Conservation (phyloP, 2,113 vertebrate species). For the Mus musculus region DNA sequence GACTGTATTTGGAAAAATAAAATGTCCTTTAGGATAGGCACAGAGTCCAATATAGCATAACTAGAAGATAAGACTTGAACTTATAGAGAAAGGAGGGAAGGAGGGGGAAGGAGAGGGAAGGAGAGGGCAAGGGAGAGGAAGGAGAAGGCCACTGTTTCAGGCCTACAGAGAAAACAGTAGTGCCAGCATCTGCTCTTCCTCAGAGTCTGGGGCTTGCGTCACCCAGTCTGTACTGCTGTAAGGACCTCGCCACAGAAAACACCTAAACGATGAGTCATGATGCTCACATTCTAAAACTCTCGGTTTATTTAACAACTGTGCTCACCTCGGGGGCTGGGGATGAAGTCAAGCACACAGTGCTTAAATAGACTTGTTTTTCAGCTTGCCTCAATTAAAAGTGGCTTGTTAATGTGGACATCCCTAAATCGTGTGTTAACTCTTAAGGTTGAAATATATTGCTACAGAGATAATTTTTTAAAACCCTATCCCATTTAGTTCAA, state of each 20-base stretch:
- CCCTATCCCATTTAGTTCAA: not conserved
- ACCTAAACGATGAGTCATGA: not conserved
- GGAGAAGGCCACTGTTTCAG: fast-evolving
- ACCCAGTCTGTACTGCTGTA: too few species aligned
- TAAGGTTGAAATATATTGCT: not conserved
- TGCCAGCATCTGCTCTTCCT: not conserved
- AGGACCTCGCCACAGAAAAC: not conserved
- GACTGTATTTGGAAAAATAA: not conserved
- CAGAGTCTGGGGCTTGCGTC: not conserved
- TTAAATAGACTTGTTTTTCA: not conserved
- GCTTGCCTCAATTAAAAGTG: not conserved
- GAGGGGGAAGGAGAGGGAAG: not conserved
- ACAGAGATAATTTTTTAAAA: not conserved
- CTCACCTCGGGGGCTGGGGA: not conserved
- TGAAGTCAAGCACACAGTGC: not conserved
- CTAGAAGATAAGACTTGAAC: not conserved
- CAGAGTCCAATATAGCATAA: not conserved
- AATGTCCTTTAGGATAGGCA: not conserved
- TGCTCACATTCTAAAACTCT: not conserved
- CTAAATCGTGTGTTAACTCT: not conserved
- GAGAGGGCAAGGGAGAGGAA: too few species aligned
- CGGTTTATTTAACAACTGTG: not conserved
- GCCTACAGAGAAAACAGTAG: not conserved
- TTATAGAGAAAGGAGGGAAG: not conserved
- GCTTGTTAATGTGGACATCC: not conserved